phyloP scores from a whole-genome alignment of 1,140 invertebrate genomes.

The Conopomorpha cramerella region DNA sequence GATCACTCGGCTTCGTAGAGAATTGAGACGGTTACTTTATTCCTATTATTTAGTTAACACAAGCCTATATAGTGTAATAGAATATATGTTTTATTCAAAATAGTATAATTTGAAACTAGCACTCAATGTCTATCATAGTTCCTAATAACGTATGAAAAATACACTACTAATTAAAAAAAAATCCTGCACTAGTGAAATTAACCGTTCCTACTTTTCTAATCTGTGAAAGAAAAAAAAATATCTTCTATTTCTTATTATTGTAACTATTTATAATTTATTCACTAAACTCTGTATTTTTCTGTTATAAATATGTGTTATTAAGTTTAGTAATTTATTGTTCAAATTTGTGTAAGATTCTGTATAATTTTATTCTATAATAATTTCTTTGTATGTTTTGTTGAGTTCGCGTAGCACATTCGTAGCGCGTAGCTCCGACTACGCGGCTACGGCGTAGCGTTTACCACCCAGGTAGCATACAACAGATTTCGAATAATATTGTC shows the following conservation, averaged over 20 bases:
- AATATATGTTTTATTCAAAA: constrained; percentile 50
- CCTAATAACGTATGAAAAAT: constrained; percentile 57
- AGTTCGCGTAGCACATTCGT: constrained; percentile 30
- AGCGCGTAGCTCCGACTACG: constrained; percentile 43
- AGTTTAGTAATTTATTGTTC: constrained; percentile 4
- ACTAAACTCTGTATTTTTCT: too few relatives aligned
- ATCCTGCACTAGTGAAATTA: constrained; percentile 56
- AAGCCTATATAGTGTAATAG: too few relatives aligned
- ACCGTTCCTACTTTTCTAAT: constrained; percentile 56
- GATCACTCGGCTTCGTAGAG: too few relatives aligned
- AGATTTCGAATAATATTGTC: constrained; percentile 61
- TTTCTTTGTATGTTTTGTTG: too few relatives aligned
- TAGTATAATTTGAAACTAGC: constrained; percentile 42
- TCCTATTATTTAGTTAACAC: too few relatives aligned
- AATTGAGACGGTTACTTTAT: too few relatives aligned
- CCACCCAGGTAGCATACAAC: constrained; percentile 44
- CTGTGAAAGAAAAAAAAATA: too few relatives aligned
- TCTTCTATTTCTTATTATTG: too few relatives aligned
- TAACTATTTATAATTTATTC: too few relatives aligned
- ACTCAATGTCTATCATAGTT: constrained; percentile 55
- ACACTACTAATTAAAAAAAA: constrained; percentile 49
- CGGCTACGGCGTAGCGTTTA: constrained; percentile 23
- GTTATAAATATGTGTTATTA: too few relatives aligned
- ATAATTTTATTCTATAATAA: too few relatives aligned
- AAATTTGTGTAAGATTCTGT: constrained; percentile 11